Percentiles rank a stretch among this genome's conserved stretches.
Conservation (phyloP, 2,113 vertebrate genomes). For the Pelodiscus sinensis region DNA sequence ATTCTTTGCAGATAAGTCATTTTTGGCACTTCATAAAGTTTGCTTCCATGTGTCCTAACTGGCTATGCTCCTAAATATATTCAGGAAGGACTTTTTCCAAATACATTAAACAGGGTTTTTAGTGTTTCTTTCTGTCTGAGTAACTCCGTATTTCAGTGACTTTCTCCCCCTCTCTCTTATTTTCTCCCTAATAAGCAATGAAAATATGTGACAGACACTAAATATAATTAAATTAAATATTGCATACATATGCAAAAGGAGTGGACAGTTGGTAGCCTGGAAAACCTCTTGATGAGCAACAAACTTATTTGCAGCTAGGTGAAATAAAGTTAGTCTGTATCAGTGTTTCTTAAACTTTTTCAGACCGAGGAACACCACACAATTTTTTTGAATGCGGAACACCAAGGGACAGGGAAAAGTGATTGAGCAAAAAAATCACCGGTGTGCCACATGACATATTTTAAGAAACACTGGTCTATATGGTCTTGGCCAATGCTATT, state of each 20-base stretch:
- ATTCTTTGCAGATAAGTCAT: conserved; percentile 50
- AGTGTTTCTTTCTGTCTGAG: conserved; percentile 64
- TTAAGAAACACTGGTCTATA: no score
- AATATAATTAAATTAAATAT: conserved; percentile 6
- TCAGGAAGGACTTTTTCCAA: conserved; percentile 53
- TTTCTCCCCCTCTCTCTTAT: conserved; percentile 3
- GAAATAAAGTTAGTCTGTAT: no score
- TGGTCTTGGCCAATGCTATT: no score
- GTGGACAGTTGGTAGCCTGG: not conserved
- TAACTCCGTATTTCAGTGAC: conserved; percentile 16
- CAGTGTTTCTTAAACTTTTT: no score
- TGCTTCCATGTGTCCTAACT: conserved; percentile 59
- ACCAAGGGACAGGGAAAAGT: no score
- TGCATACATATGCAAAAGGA: not conserved
- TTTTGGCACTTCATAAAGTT: conserved; percentile 61
- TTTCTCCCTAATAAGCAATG: conserved; percentile 1
- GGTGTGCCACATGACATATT: no score
- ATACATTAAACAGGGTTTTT: conserved; percentile 50
- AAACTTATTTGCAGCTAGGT: no score
- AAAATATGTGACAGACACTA: not conserved
- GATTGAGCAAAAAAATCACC: no score
- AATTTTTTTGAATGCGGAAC: no score
- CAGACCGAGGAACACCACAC: no score
- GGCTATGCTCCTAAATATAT: conserved; percentile 49
- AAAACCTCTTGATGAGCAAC: not conserved